A percentile compares a stretch with the other conserved stretches of the same genome.
phyloP scores from a whole-genome alignment of 2,113 vertebrate genomes.

The Platichthys stellatus region DNA sequence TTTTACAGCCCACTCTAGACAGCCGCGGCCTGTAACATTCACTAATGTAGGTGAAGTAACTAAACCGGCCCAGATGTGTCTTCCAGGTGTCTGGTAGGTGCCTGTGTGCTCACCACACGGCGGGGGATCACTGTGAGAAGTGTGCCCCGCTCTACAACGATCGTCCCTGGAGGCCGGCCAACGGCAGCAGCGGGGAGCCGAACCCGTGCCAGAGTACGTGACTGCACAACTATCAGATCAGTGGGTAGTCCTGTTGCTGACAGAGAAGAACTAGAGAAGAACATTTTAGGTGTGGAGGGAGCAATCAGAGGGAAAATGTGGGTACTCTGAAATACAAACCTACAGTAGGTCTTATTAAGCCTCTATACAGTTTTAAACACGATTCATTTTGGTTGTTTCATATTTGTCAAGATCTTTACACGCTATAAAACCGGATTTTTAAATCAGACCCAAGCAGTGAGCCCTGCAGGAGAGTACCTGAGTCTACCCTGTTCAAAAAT shows the following conservation, averaged over 20 bases:
- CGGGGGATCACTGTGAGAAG: slow-evolving; percentile 88
- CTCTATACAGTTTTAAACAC: not conserved
- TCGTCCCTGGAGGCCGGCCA: slow-evolving; percentile 87
- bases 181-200: slow-evolving; percentile 87
- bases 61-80: slow-evolving; percentile 50
- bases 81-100: slow-evolving; percentile 86
- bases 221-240: not conserved
- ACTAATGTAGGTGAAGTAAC: slow-evolving; percentile 26
- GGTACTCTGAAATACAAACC: not conserved
- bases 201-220: slow-evolving; percentile 90
- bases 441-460: not conserved
- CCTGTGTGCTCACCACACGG: slow-evolving; percentile 88
- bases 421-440: not conserved
- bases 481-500: not conserved
- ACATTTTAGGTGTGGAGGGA: not conserved
- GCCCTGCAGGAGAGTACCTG: not conserved
- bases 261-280: not conserved
- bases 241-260: not conserved
- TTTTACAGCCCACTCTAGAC: slow-evolving; percentile 34
- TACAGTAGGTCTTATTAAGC: not conserved
- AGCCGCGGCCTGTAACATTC: slow-evolving; percentile 33
- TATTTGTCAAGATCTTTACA: not conserved
- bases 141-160: slow-evolving; percentile 87
- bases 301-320: not conserved
- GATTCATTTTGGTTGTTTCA: not conserved